Evolutionary conservation across 1,140 invertebrate species (phyloP).

Genomic region (Triops longicaudatus): DNA sequence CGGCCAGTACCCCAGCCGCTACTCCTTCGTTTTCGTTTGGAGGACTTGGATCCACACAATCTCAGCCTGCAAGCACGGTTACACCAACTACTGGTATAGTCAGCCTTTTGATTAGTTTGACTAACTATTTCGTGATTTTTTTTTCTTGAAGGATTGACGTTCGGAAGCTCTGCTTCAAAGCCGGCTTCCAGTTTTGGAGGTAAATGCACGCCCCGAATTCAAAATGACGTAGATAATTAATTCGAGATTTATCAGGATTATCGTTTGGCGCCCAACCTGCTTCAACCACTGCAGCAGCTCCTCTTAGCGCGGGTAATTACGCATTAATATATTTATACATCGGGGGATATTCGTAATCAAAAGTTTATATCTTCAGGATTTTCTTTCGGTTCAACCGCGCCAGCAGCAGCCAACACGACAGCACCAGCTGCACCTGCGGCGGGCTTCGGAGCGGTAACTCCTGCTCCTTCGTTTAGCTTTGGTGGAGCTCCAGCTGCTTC

Average conservation of each 20-base stretch:
- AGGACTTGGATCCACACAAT: background rate
- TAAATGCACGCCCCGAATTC: no score
- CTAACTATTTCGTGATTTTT: no score
- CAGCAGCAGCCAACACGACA: background rate
- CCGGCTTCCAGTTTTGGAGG: no score
- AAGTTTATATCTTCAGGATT: background rate
- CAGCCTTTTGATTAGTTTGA: no score
- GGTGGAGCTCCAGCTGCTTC: constrained; percentile 21
- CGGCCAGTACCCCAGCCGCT: background rate
- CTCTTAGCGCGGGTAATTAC: background rate
- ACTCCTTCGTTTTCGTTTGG: constrained; percentile 17
- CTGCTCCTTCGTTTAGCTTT: constrained; percentile 16
- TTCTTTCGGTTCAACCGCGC: background rate
- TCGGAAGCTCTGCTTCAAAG: no score
- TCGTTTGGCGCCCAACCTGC: background rate
- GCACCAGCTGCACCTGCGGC: background rate
- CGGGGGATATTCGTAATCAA: background rate
- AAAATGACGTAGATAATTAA: no score
- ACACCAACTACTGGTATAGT: background rate
- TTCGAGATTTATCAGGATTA: background rate
- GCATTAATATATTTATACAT: background rate
- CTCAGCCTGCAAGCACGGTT: background rate
- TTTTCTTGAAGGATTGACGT: no score
- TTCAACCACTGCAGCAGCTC: background rate
- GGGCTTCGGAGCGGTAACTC: constrained; percentile 1